Conservation (phyloP, 2,797 vertebrate species). For the Eidolon dupreanum region DNA sequence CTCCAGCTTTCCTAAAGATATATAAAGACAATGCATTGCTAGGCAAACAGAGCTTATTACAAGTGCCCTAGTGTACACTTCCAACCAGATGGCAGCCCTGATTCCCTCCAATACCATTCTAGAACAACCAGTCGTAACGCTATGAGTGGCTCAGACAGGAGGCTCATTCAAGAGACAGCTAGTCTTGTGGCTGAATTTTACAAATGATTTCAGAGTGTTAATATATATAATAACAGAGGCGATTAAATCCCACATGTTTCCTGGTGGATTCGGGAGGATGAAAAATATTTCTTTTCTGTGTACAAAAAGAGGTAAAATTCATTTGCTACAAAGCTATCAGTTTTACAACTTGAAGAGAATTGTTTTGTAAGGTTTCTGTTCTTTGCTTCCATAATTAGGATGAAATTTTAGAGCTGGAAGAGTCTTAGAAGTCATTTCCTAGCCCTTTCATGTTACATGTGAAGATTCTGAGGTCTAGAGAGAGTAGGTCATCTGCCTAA, state of each 20-base stretch:
- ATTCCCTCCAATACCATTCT: not conserved
- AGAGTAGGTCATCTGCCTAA: not conserved
- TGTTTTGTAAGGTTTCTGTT: not conserved
- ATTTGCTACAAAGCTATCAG: not conserved
- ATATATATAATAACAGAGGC: constrained; percentile 45
- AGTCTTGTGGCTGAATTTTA: not conserved
- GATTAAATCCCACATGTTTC: constrained; percentile 48
- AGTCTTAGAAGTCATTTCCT: not conserved
- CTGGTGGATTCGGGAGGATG: not conserved
- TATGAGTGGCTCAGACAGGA: not conserved
- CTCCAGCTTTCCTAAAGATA: not conserved
- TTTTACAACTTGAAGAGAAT: not conserved
- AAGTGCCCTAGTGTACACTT: not conserved
- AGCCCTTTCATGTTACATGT: not conserved
- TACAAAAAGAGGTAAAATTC: not conserved
- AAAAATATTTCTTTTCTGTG: constrained; percentile 56
- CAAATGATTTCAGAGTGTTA: constrained; percentile 20
- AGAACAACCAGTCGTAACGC: not conserved
- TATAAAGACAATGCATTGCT: not conserved
- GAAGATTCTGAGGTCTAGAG: not conserved
- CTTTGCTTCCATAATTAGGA: not conserved
- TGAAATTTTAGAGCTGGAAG: not conserved
- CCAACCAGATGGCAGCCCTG: not conserved
- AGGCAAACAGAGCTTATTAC: not conserved
- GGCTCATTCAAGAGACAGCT: not conserved